Percentiles rank a stretch among this genome's conserved stretches.
Conservation (phyloP, 2,113 vertebrate genomes). For the Myodes glareolus region DNA sequence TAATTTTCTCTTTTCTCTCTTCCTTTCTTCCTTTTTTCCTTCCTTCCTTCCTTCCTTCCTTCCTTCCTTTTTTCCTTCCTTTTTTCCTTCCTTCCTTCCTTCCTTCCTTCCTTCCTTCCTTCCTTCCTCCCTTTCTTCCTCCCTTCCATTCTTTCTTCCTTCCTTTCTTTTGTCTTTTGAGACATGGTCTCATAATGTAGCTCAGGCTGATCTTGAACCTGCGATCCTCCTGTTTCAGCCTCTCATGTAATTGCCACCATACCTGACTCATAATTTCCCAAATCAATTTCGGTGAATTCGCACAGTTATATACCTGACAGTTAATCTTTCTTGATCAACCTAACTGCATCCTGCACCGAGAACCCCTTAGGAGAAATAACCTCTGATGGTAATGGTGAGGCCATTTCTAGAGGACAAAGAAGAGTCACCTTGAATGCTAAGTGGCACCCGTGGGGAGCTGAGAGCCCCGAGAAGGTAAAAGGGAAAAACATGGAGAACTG, state of each 20-base stretch:
- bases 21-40: accelerated
- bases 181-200: background rate
- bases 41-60: accelerated
- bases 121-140: accelerated
- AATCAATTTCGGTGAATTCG: background rate
- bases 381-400: background rate
- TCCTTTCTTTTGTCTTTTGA: background rate
- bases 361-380: background rate
- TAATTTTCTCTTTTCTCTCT: background rate
- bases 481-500: background rate
- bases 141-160: background rate
- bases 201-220: background rate
- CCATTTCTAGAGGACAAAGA: background rate
- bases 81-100: accelerated
- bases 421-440: background rate
- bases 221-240: background rate
- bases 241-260: background rate
- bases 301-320: background rate
- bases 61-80: background rate
- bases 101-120: background rate
- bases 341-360: background rate
- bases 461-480: background rate
- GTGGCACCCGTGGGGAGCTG: background rate
- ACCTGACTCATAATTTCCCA: conserved; percentile 2
- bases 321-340: background rate